Evolutionary conservation across 1,140 invertebrate genomes (phyloP).

Genomic region (Drosophila grimshawi): DNA sequence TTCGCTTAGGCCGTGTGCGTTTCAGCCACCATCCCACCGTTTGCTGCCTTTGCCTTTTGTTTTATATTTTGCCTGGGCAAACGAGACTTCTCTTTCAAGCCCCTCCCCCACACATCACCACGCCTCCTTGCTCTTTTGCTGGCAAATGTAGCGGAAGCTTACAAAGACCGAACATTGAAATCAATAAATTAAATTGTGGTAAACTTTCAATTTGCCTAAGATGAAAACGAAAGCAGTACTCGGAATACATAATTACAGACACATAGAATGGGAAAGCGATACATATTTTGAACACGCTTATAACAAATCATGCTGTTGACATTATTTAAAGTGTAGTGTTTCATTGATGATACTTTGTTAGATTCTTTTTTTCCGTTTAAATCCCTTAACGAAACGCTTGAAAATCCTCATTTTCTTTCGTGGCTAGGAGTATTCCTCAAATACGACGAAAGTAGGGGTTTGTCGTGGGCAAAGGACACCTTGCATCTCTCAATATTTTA

Average conservation of each 20-base stretch:
- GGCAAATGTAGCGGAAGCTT: too few relatives aligned
- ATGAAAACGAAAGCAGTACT: neutral
- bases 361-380: too few relatives aligned
- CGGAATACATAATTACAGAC: neutral
- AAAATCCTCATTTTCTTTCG: neutral
- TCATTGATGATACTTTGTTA: neutral
- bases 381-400: neutral
- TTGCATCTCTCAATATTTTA: neutral
- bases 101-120: too few relatives aligned
- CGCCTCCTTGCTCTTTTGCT: neutral
- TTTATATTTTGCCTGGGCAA: neutral
- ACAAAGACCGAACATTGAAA: neutral
- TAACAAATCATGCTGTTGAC: neutral
- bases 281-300: neutral
- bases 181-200: constrained; percentile 1
- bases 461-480: too few relatives aligned
- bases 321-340: neutral
- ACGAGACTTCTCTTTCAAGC: too few relatives aligned
- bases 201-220: constrained; percentile 1
- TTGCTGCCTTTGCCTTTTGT: neutral
- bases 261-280: neutral
- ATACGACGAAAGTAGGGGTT: too few relatives aligned
- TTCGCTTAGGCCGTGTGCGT: neutral
- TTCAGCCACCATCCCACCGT: neutral
- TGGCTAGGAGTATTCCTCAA: too few relatives aligned